Base-by-base conservation (phyloP, 2,113 vertebrate species). In the Varanus komodoensis region DNA sequence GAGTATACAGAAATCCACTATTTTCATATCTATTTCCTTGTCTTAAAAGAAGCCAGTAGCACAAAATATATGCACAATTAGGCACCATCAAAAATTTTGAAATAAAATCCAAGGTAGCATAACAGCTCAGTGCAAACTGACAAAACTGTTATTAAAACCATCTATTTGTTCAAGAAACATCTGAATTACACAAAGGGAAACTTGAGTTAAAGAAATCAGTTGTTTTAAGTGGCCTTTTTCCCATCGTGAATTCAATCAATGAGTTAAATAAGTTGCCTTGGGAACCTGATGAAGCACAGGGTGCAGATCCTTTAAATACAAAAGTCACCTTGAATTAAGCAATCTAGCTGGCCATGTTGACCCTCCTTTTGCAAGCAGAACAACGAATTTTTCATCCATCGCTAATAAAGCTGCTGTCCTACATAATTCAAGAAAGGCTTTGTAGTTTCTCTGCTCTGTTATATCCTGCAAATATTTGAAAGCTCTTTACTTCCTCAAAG, bases 401-500 rank as follows among this genome's bases (percentile, higher is more conserved):
- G 3, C 34, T 52, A 68, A 69, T 29, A 44, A 80, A 6, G 8
- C 29, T 12, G 12, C 8, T 80, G 11, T 52, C 86, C 91, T 77
- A 88, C 88, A 92, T 68, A 90, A 44, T 92, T 89, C 88, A 94
- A 94, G 91, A 83, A 92, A 93, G 86, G 87, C 89, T 95, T 94
- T 87, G 87, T 6, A 1, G 38, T 89, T 96, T 95, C 82, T 89
- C 91, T 89, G 91, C 89, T 93, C 77, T 73, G 15, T 91, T 92
- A 93, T 94, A 96, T 79, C 93, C 84, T 57, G 84, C 92, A 52
- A 85, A n/a, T 90, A 87, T 92, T 95, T 93, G 91, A 89, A 94
- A 95, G 93, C 82, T 91, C 89, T 82, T 9, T 61, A 5, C 96
- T 95, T 93, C 91, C 92, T 84, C 87, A 93, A 93, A 86, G 44